Conservation (phyloP, 2,797 vertebrate genomes). For the Poeciliopsis infans region DNA sequence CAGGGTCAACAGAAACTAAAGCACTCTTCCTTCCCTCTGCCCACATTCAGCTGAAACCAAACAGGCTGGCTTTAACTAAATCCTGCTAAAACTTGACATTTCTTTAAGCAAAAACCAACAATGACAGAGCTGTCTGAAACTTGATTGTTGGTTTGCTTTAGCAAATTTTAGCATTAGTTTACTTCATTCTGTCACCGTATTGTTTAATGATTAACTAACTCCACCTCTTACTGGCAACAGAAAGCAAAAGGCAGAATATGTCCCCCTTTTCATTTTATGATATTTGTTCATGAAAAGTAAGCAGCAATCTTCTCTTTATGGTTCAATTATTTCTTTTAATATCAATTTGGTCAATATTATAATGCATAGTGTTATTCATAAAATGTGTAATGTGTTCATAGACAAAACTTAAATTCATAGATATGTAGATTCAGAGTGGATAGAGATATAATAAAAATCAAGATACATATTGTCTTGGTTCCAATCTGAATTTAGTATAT, state of each 20-base stretch:
- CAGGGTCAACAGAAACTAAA: background rate
- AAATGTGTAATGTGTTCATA: background rate
- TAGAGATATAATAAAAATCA: background rate
- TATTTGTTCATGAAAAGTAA: background rate
- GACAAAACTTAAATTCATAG: background rate
- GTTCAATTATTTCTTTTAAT: background rate
- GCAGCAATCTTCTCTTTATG: background rate
- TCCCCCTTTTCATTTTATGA: background rate
- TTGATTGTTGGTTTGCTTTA: background rate
- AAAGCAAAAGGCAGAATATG: no score
- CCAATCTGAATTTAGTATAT: background rate
- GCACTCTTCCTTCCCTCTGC: slow-evolving; percentile 3
- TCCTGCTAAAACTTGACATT: background rate
- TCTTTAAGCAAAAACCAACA: background rate
- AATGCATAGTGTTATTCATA: background rate
- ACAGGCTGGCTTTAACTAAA: background rate
- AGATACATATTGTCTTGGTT: background rate
- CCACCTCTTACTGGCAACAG: background rate
- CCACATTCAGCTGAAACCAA: background rate
- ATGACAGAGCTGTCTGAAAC: background rate
- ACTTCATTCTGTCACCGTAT: background rate
- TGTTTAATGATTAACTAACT: background rate
- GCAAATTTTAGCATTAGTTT: background rate
- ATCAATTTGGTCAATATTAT: background rate
- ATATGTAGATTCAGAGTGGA: no score